phyloP scores from a whole-genome alignment of 2,797 vertebrate genomes.

The Tapera naevia region DNA sequence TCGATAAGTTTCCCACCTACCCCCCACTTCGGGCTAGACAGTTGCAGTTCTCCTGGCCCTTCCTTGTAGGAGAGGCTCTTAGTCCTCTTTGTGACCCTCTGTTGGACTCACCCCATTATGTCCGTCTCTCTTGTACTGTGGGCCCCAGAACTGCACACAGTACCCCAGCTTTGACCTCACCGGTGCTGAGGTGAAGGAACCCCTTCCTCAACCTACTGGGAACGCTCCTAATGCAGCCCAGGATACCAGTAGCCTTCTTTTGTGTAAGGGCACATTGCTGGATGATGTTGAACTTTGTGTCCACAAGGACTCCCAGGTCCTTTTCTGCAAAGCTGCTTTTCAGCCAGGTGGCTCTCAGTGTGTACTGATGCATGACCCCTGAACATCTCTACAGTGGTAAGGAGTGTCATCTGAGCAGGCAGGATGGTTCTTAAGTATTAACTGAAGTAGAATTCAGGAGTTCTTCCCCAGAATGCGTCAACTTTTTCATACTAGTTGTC shows the following conservation, averaged over 20 bases:
- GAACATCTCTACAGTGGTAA: background rate
- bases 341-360: background rate
- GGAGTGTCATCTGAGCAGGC: background rate
- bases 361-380: background rate
- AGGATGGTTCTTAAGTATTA: background rate
- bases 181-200: background rate
- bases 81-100: background rate
- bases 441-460: background rate
- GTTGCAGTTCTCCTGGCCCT: background rate
- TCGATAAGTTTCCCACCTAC: background rate
- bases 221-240: background rate
- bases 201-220: background rate
- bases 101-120: background rate
- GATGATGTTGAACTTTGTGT: background rate
- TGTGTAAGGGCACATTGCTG: background rate
- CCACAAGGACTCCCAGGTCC: background rate
- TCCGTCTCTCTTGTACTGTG: background rate
- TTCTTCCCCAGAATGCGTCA: background rate
- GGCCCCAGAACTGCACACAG: background rate
- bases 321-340: background rate
- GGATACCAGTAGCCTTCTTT: background rate
- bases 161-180: background rate
- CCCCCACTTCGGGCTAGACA: background rate
- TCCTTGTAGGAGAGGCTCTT: background rate
- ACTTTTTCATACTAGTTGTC: background rate